Evolutionary conservation across 1,140 invertebrate genomes (phyloP), one percentile per base, ranked within the genome.

Genomic region (Wasmannia auropunctata): DNA sequence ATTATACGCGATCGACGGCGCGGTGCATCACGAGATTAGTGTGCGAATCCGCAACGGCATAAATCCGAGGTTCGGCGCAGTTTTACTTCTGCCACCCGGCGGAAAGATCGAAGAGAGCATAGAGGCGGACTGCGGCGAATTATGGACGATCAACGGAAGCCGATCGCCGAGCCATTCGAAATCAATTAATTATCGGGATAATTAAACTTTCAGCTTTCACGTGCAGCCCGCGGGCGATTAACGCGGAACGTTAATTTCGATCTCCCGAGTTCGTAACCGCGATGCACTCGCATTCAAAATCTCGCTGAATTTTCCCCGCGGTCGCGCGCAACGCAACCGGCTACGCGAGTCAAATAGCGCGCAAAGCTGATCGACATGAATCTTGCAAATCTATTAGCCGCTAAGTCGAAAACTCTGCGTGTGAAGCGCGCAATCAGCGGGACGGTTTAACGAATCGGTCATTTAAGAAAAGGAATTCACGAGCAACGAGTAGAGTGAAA

Each of bases 161-260:
- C 65, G 85, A 84, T 85, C 80, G 86, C 90, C 90, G 88, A 75
- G 81, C 87, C 91, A 90, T 92, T 93, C 88, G 91, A 91, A 93
- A 93, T 93, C 91, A 91, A 93, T 93, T 93, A 93, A 93, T 93
- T 93, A 93, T 91, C 88, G 81, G 88, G 89, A 91, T 92, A 91
- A 93, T 93, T 91, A 91, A 93, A 92, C 91, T 92, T 92, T 93
- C 91, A 91, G 90, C 88, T 90, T 90, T 88, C 92, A 88, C 62
- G 85, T 91, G 88, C 86, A 72, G 87, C 91, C 88, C 65, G 89
- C 89, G 90, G 90, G 88, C 88, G 91, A 91, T 93, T 92, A 93
- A 91, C 90, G 85, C 87, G 87, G 81, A 91, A 83, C 79, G 79
- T 83, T 86, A 74, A 70, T 86, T 76, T 91, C 91, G 58, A 83